Conservation (phyloP, 1,140 invertebrate species). For the Macrobrachium rosenbergii region DNA sequence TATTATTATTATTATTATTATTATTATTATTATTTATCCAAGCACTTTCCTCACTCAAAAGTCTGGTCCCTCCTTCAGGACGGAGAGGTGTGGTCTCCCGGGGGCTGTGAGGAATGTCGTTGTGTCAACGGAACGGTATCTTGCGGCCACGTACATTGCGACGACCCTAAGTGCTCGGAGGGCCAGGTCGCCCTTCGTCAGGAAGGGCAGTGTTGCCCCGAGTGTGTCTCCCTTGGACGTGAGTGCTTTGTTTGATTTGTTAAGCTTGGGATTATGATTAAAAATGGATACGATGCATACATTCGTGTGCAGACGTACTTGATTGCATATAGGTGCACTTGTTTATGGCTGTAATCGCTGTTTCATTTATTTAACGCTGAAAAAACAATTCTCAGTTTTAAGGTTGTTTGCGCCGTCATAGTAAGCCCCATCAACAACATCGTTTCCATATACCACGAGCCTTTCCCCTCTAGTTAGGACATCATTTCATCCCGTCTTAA, state of each 20-base stretch:
- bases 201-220: constrained; percentile 42
- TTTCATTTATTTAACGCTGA: no score
- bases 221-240: constrained; percentile 53
- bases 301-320: not conserved
- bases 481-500: no score
- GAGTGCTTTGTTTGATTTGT: constrained; percentile 18
- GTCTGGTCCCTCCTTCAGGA: not conserved
- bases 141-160: constrained; percentile 33
- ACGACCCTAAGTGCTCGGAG: constrained; percentile 14
- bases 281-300: not conserved
- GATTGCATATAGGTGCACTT: no score
- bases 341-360: no score
- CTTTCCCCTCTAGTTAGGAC: no score
- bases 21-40: not conserved
- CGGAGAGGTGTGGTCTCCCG: constrained; percentile 44
- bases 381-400: no score
- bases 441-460: no score
- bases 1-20: not conserved
- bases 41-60: not conserved
- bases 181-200: constrained; percentile 42
- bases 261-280: not conserved
- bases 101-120: constrained; percentile 44
- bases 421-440: no score
- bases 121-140: constrained; percentile 52
- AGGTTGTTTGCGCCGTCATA: no score